Conservation (phyloP, 92 coral and sea anemone species). For the Micromussa lordhowensis region DNA sequence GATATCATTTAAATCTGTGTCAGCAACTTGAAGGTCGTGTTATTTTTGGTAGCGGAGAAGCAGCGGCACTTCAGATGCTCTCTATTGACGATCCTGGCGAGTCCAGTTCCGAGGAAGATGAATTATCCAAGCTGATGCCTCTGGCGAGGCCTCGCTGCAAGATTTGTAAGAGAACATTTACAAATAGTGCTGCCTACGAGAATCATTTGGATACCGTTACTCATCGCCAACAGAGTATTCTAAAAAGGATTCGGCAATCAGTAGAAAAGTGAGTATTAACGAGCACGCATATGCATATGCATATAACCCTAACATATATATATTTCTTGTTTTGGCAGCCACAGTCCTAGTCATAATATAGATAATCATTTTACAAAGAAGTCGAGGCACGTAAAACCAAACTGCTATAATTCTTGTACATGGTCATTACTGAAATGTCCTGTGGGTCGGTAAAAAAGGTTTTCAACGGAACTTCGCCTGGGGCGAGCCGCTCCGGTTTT, state of each 20-base stretch:
- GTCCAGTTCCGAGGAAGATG: slow-evolving; percentile 29
- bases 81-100: slow-evolving; percentile 20
- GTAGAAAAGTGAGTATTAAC: neutral
- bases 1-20: slow-evolving; percentile 65
- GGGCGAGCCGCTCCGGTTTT: too few relatives aligned
- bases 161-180: slow-evolving; percentile 23
- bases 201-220: neutral
- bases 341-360: too few relatives aligned
- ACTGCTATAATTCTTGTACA: too few relatives aligned
- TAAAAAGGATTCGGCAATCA: neutral
- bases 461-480: too few relatives aligned
- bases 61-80: slow-evolving; percentile 71
- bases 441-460: too few relatives aligned
- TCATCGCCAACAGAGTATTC: neutral
- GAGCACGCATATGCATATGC: neutral
- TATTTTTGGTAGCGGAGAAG: slow-evolving; percentile 77
- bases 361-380: too few relatives aligned
- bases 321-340: too few relatives aligned
- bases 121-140: neutral
- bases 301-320: too few relatives aligned
- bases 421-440: too few relatives aligned
- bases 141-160: slow-evolving; percentile 22
- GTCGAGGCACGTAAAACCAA: too few relatives aligned
- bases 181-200: neutral
- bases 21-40: slow-evolving; percentile 59